Evolutionary conservation across 2,797 vertebrate species (phyloP), one percentile per base, ranked within the genome.

Genomic region (Naso thynnoides): DNA sequence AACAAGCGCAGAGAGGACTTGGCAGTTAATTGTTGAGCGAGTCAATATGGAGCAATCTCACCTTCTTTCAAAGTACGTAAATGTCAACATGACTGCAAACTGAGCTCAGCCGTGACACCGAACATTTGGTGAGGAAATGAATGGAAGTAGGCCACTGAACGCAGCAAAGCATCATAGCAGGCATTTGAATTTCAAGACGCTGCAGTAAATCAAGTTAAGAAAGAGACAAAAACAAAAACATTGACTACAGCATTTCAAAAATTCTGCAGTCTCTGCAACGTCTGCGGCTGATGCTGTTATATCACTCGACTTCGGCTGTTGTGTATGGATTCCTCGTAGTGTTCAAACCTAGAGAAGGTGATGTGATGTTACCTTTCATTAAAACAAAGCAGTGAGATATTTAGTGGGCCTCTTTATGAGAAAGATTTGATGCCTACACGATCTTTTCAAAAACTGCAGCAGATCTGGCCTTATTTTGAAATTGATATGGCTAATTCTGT

Each of bases 101-200:
- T 1, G 56, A 70, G 70, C 79, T 69, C 69, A 47, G 63, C 1
- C 3, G 70, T 38, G 54, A 68, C 70, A 38, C n/a, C n/a, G 6
- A 80, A 55, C 73, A 71, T 82, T 78, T 31, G 64, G 79, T 58
- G 77, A 38, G 71, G 66, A 73, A 86, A 82, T 84, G 69, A 85
- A 86, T 86, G 78, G 78, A 91, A 91, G 83, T 91, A 91, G 88
- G 85, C 78, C 87, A 90, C 39, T 44, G 64, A 75, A 71, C 18
- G 62, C 81, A 73, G 81, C 78, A 71, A 60, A 76, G 80, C 73
- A 70, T 87, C 72, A 31, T 67, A 79, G 76, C 78, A 74, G 69
- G 68, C 84, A 79, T 79, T 86, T 89, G 76, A 87, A 91, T 86
- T 82, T 87, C 81, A 80, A 82, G 72, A 83, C 27, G 64, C 67